Evolutionary conservation across 2,888 invertebrate species (phyloP).

Genomic region (Linnaemya vulpina): DNA sequence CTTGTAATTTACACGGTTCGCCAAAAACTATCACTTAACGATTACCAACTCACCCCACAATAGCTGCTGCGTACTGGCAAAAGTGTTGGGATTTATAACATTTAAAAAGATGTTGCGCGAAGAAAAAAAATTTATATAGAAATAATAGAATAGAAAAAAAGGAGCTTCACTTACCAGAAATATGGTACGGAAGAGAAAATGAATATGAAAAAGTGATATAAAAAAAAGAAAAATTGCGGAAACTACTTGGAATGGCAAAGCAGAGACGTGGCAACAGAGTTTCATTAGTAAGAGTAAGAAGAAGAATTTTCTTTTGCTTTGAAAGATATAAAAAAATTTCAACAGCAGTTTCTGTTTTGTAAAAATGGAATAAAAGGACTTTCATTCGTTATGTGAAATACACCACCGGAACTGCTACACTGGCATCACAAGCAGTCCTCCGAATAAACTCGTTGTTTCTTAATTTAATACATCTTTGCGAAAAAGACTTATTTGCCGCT

Average conservation of each 20-base stretch:
- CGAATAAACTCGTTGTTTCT: too few species aligned
- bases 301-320: too few species aligned
- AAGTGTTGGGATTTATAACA: constrained; percentile 47
- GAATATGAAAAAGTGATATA: constrained; percentile 8
- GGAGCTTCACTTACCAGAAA: constrained; percentile 40
- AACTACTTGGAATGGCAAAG: constrained; percentile 27
- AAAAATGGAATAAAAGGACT: too few species aligned
- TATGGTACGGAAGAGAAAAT: constrained; percentile 24
- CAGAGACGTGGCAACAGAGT: constrained; percentile 12
- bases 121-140: neutral
- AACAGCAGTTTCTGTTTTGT: too few species aligned
- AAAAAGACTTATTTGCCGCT: too few species aligned
- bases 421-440: too few species aligned
- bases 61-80: constrained; percentile 19
- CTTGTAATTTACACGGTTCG: constrained; percentile 71
- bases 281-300: too few species aligned
- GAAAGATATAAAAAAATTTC: too few species aligned
- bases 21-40: constrained; percentile 68
- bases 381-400: too few species aligned
- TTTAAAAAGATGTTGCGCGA: constrained; percentile 16
- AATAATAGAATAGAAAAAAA: constrained; percentile 21
- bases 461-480: too few species aligned
- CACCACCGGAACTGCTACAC: too few species aligned
- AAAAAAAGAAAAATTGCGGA: constrained; percentile 55
- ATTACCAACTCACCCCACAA: constrained; percentile 51